A percentile compares a stretch with the other conserved stretches of the same genome.
Conservation (phyloP, 2,888 invertebrate genomes). For the Dasysyrphus tricinctus region DNA sequence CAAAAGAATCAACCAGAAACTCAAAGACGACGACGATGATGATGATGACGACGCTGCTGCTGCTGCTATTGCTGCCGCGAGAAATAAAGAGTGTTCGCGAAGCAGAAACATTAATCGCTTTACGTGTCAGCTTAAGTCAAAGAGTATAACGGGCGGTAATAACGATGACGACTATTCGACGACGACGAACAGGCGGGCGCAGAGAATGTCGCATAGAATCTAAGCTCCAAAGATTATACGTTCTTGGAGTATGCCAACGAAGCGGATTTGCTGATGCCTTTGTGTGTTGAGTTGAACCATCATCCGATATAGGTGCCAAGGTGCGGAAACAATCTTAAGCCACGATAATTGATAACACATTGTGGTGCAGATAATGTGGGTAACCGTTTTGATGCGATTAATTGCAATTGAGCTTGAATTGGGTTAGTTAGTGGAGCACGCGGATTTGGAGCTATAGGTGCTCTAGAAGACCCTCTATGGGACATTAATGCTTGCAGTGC, state of each 20-base stretch:
- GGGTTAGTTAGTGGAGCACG: slow-evolving; percentile 60
- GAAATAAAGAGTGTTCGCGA: slow-evolving; percentile 57
- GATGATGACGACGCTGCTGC: slow-evolving; percentile 19
- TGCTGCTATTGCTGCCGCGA: not conserved
- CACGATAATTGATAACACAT: slow-evolving; percentile 74
- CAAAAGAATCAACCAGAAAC: slow-evolving; percentile 27
- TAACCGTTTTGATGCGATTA: slow-evolving; percentile 72
- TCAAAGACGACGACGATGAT: not conserved
- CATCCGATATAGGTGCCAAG: slow-evolving; percentile 66
- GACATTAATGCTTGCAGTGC: slow-evolving; percentile 25
- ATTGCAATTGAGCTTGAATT: slow-evolving; percentile 74
- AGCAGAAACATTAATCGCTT: slow-evolving; percentile 69
- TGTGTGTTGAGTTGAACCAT: slow-evolving; percentile 62
- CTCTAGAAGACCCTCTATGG: not conserved
- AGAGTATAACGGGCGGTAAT: slow-evolving; percentile 55
- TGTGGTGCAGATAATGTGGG: slow-evolving; percentile 59
- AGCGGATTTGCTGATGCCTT: slow-evolving; percentile 66
- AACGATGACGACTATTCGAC: not conserved
- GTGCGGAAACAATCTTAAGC: slow-evolving; percentile 73
- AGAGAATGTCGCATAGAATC: slow-evolving; percentile 33
- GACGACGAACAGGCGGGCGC: slow-evolving; percentile 1
- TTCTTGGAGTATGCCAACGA: slow-evolving; percentile 47
- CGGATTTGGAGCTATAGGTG: not conserved
- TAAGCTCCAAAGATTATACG: slow-evolving; percentile 60
- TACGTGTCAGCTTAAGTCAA: slow-evolving; percentile 74